Percentiles rank a stretch among this genome's conserved stretches.
Conservation (phyloP, 2,888 invertebrate species). For the Pediacus dermestoides region DNA sequence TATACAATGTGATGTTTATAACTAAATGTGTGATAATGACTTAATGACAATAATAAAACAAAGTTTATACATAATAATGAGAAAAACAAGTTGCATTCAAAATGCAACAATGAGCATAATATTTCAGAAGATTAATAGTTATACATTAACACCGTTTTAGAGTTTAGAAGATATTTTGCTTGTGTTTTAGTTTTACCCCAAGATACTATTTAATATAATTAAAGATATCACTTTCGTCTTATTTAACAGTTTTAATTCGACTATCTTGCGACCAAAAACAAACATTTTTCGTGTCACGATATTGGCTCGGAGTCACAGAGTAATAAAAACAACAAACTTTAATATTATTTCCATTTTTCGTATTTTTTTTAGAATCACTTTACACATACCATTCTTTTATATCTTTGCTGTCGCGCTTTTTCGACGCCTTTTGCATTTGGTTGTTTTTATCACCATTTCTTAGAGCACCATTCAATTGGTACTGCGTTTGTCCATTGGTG, state of each 20-base stretch:
- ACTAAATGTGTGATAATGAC: too few relatives aligned
- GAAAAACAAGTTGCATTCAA: background rate
- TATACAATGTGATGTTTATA: too few relatives aligned
- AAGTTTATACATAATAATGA: too few relatives aligned
- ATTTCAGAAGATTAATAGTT: too few relatives aligned
- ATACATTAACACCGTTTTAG: too few relatives aligned
- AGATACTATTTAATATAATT: conserved; percentile 8
- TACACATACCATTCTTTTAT: conserved; percentile 97
- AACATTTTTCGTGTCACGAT: conserved; percentile 18
- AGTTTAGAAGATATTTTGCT: too few relatives aligned
- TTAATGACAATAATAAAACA: too few relatives aligned
- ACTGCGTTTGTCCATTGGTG: conserved; percentile 52
- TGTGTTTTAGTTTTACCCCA: too few relatives aligned
- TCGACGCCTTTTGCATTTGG: conserved; percentile 38
- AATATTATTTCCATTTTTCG: conserved; percentile 3
- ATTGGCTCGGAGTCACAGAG: conserved; percentile 44
- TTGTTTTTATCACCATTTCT: conserved; percentile 52
- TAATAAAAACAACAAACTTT: conserved; percentile 9
- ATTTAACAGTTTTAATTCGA: conserved; percentile 15
- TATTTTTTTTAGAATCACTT: conserved; percentile 32
- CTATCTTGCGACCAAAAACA: conserved; percentile 13
- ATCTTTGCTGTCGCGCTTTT: conserved; percentile 79
- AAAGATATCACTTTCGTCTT: conserved; percentile 28
- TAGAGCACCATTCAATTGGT: conserved; percentile 53
- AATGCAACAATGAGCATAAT: conserved; percentile 30